Conservation (phyloP, 1,140 invertebrate species). For the Apis florea region DNA sequence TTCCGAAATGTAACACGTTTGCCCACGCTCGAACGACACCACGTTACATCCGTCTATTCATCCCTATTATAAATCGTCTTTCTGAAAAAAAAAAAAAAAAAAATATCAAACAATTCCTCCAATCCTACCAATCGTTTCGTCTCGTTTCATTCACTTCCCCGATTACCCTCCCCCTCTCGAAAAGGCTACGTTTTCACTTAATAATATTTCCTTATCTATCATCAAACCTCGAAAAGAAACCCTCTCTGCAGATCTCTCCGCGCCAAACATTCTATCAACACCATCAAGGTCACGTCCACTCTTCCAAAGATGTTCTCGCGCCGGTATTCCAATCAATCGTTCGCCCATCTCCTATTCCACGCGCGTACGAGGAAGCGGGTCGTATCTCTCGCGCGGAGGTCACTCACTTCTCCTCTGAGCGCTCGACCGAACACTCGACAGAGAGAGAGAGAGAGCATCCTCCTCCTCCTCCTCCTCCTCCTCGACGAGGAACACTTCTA, state of each 20-base stretch:
- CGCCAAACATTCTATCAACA: neutral
- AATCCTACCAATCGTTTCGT: too few relatives aligned
- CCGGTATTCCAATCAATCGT: slow-evolving; percentile 35
- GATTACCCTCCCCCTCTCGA: too few relatives aligned
- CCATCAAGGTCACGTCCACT: neutral
- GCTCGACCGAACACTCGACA: slow-evolving; percentile 40
- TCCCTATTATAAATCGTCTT: neutral
- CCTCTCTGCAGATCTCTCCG: too few relatives aligned
- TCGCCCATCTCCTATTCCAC: slow-evolving; percentile 67
- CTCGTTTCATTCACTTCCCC: too few relatives aligned
- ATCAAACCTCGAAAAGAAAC: too few relatives aligned
- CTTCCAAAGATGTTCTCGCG: neutral
- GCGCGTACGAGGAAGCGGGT: slow-evolving; percentile 71
- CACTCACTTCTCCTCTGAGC: slow-evolving; percentile 71
- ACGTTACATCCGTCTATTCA: neutral
- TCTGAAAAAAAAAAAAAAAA: neutral
- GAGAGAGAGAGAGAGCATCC: too few relatives aligned
- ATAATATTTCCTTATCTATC: too few relatives aligned
- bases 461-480: neutral
- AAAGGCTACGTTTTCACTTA: too few relatives aligned
- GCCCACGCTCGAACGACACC: neutral
- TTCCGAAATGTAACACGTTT: slow-evolving; percentile 8
- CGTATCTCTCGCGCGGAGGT: slow-evolving; percentile 70
- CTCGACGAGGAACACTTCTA: slow-evolving; percentile 49
- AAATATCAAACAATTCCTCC: neutral